Percentiles rank a stretch among this genome's conserved stretches.
Conservation (phyloP, 2,797 vertebrate genomes). For the Enteromius anoplus region DNA sequence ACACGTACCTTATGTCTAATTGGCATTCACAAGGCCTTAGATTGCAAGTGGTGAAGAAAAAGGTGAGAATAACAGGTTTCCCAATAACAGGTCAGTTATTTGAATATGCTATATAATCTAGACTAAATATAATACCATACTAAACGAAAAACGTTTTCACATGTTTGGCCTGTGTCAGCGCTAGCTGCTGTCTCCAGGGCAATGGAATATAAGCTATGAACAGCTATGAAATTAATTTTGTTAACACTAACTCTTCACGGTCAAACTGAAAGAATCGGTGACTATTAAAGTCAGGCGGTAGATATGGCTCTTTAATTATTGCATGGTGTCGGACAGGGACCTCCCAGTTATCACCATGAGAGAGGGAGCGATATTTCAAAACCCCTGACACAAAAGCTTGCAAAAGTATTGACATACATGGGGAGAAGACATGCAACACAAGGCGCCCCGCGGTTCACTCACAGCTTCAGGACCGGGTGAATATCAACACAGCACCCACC, state of each 20-base stretch:
- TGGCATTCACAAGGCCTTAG: background rate
- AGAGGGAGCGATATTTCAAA: constrained; percentile 83
- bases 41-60: background rate
- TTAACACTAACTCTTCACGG: constrained; percentile 80
- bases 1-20: background rate
- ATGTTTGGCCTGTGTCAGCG: constrained; percentile 72
- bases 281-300: constrained; percentile 69
- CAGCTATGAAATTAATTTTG: constrained; percentile 87
- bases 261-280: constrained; percentile 80
- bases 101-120: background rate
- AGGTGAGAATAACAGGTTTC: background rate
- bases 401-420: constrained; percentile 87
- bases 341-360: constrained; percentile 81
- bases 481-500: constrained; percentile 30
- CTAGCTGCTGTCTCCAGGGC: constrained; percentile 80
- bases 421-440: constrained; percentile 77
- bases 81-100: background rate
- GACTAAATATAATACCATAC: background rate
- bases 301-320: constrained; percentile 87
- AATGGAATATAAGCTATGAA: constrained; percentile 79
- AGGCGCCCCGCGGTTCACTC: constrained; percentile 62
- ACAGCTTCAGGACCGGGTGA: constrained; percentile 18
- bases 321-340: constrained; percentile 84
- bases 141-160: constrained; percentile 21
- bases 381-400: constrained; percentile 81